A percentile compares a stretch with the other conserved stretches of the same genome.
phyloP scores from a whole-genome alignment of 1,140 invertebrate genomes.

The Myzus persicae region DNA sequence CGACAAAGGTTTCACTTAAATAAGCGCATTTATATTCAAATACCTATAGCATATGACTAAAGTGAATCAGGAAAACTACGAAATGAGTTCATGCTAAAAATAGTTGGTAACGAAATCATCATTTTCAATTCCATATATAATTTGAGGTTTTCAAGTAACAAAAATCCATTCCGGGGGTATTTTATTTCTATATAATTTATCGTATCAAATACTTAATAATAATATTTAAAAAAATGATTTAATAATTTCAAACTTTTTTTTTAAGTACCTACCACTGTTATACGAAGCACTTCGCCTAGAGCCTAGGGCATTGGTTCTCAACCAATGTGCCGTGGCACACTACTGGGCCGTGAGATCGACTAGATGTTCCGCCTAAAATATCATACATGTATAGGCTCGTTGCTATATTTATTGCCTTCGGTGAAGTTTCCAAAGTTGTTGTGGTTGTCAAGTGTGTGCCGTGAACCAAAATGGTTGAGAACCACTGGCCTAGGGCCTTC shows the following conservation, averaged over 20 bases:
- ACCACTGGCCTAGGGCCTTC: no score
- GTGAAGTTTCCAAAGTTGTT: no score
- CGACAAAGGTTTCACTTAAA: constrained; percentile 40
- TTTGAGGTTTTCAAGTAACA: background rate
- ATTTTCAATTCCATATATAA: background rate
- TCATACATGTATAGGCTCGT: no score
- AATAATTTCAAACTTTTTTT: background rate
- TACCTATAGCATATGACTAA: background rate
- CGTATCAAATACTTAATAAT: background rate
- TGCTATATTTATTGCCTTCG: no score
- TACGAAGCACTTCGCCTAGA: no score
- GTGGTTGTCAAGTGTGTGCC: no score
- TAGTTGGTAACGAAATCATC: constrained; percentile 24
- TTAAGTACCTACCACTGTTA: no score
- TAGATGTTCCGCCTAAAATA: no score
- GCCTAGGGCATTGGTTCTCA: no score
- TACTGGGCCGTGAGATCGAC: no score
- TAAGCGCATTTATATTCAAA: constrained; percentile 53
- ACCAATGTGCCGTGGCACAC: no score
- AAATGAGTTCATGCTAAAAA: background rate
- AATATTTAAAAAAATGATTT: background rate
- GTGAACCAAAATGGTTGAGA: no score
- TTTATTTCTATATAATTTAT: background rate
- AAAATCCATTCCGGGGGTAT: background rate
- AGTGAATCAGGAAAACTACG: background rate